These are phyloP conservation scores for Eristalinus sepulchralis DNA, from an alignment of 2,888 invertebrate species.

Conservation along the genomic window DNA sequence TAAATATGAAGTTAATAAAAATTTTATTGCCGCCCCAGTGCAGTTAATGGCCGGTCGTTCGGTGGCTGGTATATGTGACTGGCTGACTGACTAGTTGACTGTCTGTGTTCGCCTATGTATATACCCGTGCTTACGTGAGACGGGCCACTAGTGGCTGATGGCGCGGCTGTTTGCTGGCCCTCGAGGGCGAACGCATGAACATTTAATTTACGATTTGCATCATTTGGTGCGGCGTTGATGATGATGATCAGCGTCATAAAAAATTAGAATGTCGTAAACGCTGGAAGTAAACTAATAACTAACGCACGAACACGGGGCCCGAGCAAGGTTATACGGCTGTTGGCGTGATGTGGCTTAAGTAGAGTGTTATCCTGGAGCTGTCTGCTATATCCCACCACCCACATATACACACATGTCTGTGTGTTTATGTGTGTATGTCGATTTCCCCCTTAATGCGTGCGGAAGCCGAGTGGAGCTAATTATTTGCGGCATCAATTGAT, in stretches of 20 bases:
- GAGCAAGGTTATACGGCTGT: slow-evolving; percentile 31
- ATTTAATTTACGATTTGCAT: slow-evolving; percentile 69
- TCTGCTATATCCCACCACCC: slow-evolving; percentile 6
- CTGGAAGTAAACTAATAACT: slow-evolving; percentile 59
- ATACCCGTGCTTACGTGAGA: not conserved
- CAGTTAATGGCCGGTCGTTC: slow-evolving; percentile 50
- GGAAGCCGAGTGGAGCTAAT: slow-evolving; percentile 68
- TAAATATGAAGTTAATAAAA: slow-evolving; percentile 71
- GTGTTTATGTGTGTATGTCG: not conserved
- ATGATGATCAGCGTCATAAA: slow-evolving; percentile 54
- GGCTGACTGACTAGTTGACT: not conserved
- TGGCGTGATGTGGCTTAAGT: slow-evolving; percentile 39
- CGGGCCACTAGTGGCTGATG: not conserved
- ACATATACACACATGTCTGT: not conserved
- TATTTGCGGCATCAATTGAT: slow-evolving; percentile 70
- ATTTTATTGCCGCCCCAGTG: slow-evolving; percentile 66
- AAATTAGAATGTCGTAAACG: slow-evolving; percentile 64
- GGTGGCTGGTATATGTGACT: not conserved
- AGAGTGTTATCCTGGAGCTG: slow-evolving; percentile 24
- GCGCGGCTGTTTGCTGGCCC: slow-evolving; percentile 5
- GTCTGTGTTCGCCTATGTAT: not conserved
- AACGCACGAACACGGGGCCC: slow-evolving; percentile 46
- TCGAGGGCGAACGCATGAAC: slow-evolving; percentile 44
- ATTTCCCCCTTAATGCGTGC: slow-evolving; percentile 49
- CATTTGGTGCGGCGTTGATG: slow-evolving; percentile 60